These are phyloP conservation scores for Numenius phaeopus DNA, from an alignment of 2,797 vertebrate genomes.

Conservation along the genomic window DNA sequence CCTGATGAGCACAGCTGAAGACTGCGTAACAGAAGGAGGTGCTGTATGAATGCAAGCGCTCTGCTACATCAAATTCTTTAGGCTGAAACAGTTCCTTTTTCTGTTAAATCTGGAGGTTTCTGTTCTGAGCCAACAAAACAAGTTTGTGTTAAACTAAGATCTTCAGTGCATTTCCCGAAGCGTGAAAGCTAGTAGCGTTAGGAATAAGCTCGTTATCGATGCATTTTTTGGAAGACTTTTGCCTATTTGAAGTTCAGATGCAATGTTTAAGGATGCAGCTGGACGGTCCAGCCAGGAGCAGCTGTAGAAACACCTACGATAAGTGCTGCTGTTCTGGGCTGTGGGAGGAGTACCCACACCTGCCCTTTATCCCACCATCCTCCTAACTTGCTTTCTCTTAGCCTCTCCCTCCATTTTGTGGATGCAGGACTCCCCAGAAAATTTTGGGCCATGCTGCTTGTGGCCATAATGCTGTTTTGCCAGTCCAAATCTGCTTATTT, in stretches of 20 bases:
- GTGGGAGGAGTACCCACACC: not conserved
- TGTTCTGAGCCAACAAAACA: not conserved
- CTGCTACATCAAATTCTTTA: not conserved
- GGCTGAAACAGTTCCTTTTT: not conserved
- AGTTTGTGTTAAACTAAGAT: not conserved
- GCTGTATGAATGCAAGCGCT: not conserved
- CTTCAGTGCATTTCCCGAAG: not conserved
- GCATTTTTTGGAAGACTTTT: not conserved
- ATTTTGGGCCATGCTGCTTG: not conserved
- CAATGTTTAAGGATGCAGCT: not conserved
- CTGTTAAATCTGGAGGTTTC: not conserved
- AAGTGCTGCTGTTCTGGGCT: not conserved
- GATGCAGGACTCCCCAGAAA: not conserved
- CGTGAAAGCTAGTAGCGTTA: not conserved
- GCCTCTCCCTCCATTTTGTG: not conserved
- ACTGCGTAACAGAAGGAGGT: not conserved
- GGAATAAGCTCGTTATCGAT: not conserved
- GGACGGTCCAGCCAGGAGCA: not conserved
- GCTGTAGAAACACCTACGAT: accelerated
- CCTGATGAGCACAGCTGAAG: not conserved
- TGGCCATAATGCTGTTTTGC: not conserved
- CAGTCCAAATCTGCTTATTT: not conserved
- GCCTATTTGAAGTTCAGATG: not conserved
- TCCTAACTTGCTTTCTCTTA: not conserved
- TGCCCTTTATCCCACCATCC: accelerated